Conservation (phyloP, 2,113 vertebrate genomes). For the Cyprinus carpio region DNA sequence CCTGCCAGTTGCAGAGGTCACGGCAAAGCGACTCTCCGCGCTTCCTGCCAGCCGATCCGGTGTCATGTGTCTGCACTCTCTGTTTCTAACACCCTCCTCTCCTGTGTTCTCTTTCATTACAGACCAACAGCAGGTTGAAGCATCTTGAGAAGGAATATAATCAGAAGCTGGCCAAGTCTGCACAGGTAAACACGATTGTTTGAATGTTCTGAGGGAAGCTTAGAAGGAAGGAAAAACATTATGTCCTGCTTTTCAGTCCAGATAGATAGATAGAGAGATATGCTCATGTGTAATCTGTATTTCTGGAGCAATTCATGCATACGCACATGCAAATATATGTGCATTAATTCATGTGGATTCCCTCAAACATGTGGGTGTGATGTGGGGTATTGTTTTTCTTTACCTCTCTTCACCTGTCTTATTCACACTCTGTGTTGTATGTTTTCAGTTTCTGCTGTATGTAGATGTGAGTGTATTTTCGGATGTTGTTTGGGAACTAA, state of each 20-base stretch:
- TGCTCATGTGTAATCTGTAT: background rate
- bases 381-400: background rate
- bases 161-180: conserved; percentile 84
- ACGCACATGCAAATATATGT: background rate
- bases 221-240: conserved; percentile 3
- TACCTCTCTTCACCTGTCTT: background rate
- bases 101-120: conserved; percentile 62
- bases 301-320: background rate
- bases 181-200: conserved; percentile 83
- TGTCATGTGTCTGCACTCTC: conserved; percentile 62
- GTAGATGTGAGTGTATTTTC: background rate
- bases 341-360: background rate
- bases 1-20: conserved; percentile 79
- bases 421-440: background rate
- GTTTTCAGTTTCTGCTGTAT: background rate
- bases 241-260: background rate
- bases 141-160: conserved; percentile 86
- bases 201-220: conserved; percentile 7
- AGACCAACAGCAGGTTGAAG: conserved; percentile 86
- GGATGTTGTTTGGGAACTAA: background rate
- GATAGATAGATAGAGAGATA: background rate
- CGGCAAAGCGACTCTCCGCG: conserved; percentile 70
- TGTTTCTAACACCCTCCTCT: conserved; percentile 9
- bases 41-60: conserved; percentile 73
- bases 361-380: background rate